A percentile compares a stretch with the other conserved stretches of the same genome.
phyloP scores from a whole-genome alignment of 2,797 vertebrate genomes.

The Arnoldichthys spilopterus region DNA sequence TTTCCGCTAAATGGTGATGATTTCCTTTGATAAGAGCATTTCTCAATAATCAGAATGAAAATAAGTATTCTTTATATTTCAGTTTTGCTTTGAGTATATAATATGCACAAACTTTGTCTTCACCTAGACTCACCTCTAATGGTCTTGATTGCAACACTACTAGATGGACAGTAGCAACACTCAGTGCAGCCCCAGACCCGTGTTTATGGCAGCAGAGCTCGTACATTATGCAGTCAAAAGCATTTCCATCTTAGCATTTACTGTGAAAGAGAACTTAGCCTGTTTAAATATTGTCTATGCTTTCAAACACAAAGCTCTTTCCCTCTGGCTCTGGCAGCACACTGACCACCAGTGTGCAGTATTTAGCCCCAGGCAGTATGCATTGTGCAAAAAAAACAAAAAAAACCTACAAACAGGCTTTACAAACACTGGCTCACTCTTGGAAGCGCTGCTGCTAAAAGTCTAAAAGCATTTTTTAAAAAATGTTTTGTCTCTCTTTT shows the following conservation, averaged over 20 bases:
- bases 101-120: background rate
- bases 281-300: background rate
- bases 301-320: background rate
- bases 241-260: background rate
- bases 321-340: background rate
- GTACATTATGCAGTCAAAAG: background rate
- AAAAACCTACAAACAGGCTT: background rate
- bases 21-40: no score
- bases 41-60: no score
- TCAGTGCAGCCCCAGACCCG: background rate
- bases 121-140: no score
- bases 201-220: background rate
- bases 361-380: background rate
- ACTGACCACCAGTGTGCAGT: background rate
- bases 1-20: no score
- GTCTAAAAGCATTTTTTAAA: background rate
- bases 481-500: background rate
- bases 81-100: no score
- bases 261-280: background rate
- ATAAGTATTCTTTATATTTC: no score
- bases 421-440: background rate
- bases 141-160: background rate
- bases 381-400: background rate
- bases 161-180: background rate
- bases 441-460: background rate